Evolutionary conservation across 2,113 vertebrate genomes (phyloP).

Genomic region (Myocastor coypus): DNA sequence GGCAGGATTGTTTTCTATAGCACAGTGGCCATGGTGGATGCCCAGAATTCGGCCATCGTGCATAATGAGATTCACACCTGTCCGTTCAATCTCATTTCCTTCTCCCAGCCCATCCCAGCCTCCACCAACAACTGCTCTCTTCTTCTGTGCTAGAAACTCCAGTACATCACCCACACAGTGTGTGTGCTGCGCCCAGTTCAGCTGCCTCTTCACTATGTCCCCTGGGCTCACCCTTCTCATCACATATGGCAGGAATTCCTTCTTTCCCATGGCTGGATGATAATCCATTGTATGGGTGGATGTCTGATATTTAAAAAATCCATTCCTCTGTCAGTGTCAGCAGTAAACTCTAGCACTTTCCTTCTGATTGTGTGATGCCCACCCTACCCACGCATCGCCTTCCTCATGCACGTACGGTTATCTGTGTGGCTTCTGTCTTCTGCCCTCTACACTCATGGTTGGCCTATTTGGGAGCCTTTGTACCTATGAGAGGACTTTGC

Average conservation of each 20-base stretch:
- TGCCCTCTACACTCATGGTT: neutral
- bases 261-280: neutral
- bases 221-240: neutral
- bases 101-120: neutral
- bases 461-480: neutral
- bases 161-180: rapidly evolving
- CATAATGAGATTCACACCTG: neutral
- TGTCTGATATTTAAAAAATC: neutral
- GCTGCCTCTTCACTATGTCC: neutral
- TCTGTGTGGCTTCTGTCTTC: neutral
- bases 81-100: neutral
- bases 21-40: neutral
- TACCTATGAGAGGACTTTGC: neutral
- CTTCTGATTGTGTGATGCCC: neutral
- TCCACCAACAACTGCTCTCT: too few relatives aligned
- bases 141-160: neutral
- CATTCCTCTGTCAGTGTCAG: neutral
- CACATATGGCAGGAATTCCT: neutral
- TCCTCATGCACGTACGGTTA: neutral
- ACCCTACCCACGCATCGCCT: too few relatives aligned
- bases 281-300: neutral
- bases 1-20: neutral
- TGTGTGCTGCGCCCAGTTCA: too few relatives aligned
- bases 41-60: neutral
- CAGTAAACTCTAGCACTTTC: neutral